phyloP scores from a whole-genome alignment of 2,888 invertebrate genomes.

The Cordylochernes scorpioides region DNA sequence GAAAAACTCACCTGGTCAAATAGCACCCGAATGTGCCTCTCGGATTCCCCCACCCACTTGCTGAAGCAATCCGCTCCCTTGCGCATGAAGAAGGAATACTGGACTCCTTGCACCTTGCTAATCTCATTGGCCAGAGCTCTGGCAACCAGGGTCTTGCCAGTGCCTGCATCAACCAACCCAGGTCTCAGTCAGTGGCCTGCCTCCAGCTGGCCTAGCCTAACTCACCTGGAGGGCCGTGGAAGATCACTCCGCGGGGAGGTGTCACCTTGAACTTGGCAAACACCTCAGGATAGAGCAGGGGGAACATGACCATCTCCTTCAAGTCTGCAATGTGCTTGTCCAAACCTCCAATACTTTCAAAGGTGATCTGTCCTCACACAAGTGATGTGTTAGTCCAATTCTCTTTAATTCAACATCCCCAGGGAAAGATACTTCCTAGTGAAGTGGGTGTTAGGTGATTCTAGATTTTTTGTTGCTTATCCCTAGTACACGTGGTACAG shows the following conservation, averaged over 20 bases:
- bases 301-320: constrained; percentile 71
- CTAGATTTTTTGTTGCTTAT: no score
- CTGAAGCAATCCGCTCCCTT: constrained; percentile 76
- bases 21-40: constrained; percentile 53
- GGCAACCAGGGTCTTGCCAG: constrained; percentile 69
- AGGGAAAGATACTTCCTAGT: no score
- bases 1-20: constrained; percentile 60
- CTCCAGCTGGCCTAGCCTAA: no score
- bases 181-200: no score
- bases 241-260: constrained; percentile 63
- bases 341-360: constrained; percentile 51
- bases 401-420: no score
- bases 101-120: constrained; percentile 35
- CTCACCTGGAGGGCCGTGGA: constrained; percentile 63
- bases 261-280: constrained; percentile 55
- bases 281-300: constrained; percentile 62
- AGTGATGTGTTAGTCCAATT: no score
- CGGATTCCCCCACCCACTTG: constrained; percentile 84
- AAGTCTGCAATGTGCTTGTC: constrained; percentile 55
- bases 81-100: constrained; percentile 64
- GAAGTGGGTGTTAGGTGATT: no score
- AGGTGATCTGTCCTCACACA: no score
- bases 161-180: no score
- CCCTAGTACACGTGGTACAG: no score
- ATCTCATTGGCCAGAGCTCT: constrained; percentile 69